Base-by-base conservation (phyloP, 2,888 invertebrate species). In the Papilio protenor region DNA sequence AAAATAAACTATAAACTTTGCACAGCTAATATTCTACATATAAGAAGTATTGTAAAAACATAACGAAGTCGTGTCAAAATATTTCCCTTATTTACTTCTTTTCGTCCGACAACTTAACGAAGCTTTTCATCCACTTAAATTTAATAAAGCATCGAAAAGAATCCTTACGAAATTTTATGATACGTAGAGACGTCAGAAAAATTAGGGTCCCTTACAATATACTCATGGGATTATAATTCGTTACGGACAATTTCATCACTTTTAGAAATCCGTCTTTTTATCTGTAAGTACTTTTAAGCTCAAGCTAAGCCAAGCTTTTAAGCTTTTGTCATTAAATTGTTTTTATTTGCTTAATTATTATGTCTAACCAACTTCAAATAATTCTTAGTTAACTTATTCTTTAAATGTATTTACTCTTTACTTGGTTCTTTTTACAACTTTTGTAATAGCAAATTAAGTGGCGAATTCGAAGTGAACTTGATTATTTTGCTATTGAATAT, bases 81-180 rank as follows among this genome's bases (percentile, higher is more conserved):
- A 40, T 18, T 64, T 70, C 49, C 49, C 57, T 75, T 23, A 72
- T 74, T 74, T 59, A 75, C 61, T 77, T 52, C n/a, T 16, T 55
- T 18, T n/a, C 12, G 21, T 33, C 85, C 83, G 82, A 84, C 81
- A 84, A 84, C 88, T 90, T 88, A 91, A 89, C 89, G 90, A 92
- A 90, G 88, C 92, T 90, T 92, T 92, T 90, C 88, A 90, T 88
- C 88, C 88, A 86, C 90, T 91, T 88, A 89, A 89, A 91, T 87
- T 86, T 90, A 92, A 92, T 92, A 92, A 92, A 91, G 90, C 90
- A 92, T 92, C 88, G 90, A 86, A 91, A 92, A 92, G 89, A 85
- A 90, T 87, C 88, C 87, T 91, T 91, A 92, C 93, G 92, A 90
- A 91, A 91, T 92, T 87, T 83, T 88, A 87, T 85, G 88, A 88